Evolutionary conservation across 1,140 invertebrate genomes (phyloP).

Genomic region (Microplitis demolitor): DNA sequence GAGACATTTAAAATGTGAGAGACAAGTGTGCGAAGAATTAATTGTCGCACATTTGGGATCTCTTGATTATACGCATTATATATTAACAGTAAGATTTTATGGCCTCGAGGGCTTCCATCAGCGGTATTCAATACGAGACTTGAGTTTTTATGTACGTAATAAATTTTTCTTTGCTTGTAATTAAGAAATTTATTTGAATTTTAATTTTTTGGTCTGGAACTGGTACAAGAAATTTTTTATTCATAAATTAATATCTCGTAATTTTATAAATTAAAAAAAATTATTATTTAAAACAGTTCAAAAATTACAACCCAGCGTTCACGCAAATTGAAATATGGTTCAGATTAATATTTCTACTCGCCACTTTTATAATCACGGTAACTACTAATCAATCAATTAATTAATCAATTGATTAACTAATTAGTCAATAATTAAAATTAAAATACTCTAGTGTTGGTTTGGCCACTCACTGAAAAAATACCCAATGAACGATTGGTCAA

Average conservation of each 20-base stretch:
- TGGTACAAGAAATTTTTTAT: no score
- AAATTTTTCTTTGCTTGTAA: no score
- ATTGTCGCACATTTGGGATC: slow-evolving; percentile 89
- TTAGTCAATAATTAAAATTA: slow-evolving; percentile 3
- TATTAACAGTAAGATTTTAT: slow-evolving; percentile 83
- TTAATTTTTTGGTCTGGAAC: no score
- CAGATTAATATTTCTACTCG: slow-evolving; percentile 87
- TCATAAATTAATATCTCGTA: no score
- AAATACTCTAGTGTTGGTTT: slow-evolving; percentile 83
- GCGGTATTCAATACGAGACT: slow-evolving; percentile 81
- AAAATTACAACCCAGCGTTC: slow-evolving; percentile 93
- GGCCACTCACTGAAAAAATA: slow-evolving; percentile 87
- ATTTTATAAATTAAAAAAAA: not conserved
- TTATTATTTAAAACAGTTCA: slow-evolving; percentile 73
- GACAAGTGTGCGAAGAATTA: slow-evolving; percentile 84
- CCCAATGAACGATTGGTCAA: slow-evolving; percentile 91
- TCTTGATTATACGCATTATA: slow-evolving; percentile 85
- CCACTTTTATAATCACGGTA: slow-evolving; percentile 88
- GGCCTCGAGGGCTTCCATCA: slow-evolving; percentile 84
- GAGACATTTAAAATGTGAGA: slow-evolving; percentile 79
- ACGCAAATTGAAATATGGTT: slow-evolving; percentile 98
- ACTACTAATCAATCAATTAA: slow-evolving; percentile 51
- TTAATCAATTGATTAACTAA: slow-evolving; percentile 16
- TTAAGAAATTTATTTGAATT: no score
- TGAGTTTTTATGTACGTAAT: slow-evolving; percentile 90